phyloP scores from a whole-genome alignment of 2,113 vertebrate species.

The Eidolon helvum region DNA sequence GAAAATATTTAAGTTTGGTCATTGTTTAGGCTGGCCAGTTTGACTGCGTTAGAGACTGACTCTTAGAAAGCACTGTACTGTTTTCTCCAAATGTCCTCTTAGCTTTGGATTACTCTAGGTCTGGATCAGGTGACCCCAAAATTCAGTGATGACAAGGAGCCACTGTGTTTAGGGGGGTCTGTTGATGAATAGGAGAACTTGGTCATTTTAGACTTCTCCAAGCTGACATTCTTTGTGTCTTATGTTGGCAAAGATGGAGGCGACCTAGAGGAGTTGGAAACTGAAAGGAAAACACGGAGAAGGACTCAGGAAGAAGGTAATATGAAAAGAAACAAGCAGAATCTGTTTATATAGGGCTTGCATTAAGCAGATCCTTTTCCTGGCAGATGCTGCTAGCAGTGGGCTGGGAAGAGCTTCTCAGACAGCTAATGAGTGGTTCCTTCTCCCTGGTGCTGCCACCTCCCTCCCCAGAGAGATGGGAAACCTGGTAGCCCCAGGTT shows the following conservation, averaged over 20 bases:
- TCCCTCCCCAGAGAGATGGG: neutral
- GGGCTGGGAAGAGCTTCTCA: conserved; percentile 46
- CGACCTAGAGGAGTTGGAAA: conserved; percentile 4
- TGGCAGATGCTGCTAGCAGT: conserved; percentile 45
- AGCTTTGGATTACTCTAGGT: neutral
- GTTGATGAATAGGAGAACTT: neutral
- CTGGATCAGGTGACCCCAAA: neutral
- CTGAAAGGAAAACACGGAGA: neutral
- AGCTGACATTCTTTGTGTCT: neutral
- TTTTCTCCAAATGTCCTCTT: neutral
- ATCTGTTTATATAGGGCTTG: conserved; percentile 15
- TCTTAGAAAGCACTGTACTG: neutral
- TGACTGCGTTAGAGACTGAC: neutral
- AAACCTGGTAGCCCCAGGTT: conserved; percentile 60
- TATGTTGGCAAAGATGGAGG: conserved; percentile 1
- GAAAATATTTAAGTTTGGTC: conserved; percentile 73
- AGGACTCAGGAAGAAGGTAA: conserved; percentile 14
- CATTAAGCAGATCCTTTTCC: conserved; percentile 24
- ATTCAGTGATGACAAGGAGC: neutral
- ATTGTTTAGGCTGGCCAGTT: conserved; percentile 57
- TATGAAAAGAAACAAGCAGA: neutral
- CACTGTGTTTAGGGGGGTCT: too few species aligned
- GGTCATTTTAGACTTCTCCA: neutral
- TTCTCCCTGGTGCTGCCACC: neutral
- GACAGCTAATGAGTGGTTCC: conserved; percentile 72